Conservation (phyloP, 2,888 invertebrate genomes). For the Mythimna vitellina region DNA sequence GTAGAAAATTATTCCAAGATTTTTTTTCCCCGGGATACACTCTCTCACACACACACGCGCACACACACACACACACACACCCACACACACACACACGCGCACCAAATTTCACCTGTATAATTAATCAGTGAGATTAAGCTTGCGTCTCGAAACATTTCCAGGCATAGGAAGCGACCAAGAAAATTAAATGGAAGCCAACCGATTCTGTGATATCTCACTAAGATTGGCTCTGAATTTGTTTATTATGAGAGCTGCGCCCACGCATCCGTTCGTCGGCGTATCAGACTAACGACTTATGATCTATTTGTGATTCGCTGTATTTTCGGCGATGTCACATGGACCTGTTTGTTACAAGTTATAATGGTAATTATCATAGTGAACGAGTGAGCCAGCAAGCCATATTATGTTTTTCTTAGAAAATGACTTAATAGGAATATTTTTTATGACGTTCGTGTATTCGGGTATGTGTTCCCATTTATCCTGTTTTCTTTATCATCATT, state of each 20-base stretch:
- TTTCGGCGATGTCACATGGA: slow-evolving; percentile 38
- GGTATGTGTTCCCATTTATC: slow-evolving; percentile 1
- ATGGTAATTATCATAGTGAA: slow-evolving; percentile 11
- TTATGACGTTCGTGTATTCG: background rate
- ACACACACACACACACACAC: too few relatives aligned
- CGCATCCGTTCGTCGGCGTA: slow-evolving; percentile 29
- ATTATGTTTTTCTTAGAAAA: slow-evolving; percentile 18
- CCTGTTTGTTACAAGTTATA: slow-evolving; percentile 23
- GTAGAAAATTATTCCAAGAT: too few relatives aligned
- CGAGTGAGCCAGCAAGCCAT: background rate
- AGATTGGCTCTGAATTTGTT: slow-evolving; percentile 45
- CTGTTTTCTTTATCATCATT: background rate
- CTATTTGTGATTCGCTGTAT: slow-evolving; percentile 40
- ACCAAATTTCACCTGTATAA: too few relatives aligned
- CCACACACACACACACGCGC: too few relatives aligned
- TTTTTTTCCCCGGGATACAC: too few relatives aligned
- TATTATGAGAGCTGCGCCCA: slow-evolving; percentile 39
- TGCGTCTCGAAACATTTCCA: background rate
- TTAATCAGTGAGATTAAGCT: background rate
- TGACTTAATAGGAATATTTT: background rate
- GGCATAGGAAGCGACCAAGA: background rate
- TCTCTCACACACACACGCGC: too few relatives aligned
- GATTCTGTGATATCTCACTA: slow-evolving; percentile 40
- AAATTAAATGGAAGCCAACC: slow-evolving; percentile 8
- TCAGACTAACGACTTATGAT: slow-evolving; percentile 29